phyloP scores from a whole-genome alignment of 2,888 invertebrate species.

The Agriopis marginaria region DNA sequence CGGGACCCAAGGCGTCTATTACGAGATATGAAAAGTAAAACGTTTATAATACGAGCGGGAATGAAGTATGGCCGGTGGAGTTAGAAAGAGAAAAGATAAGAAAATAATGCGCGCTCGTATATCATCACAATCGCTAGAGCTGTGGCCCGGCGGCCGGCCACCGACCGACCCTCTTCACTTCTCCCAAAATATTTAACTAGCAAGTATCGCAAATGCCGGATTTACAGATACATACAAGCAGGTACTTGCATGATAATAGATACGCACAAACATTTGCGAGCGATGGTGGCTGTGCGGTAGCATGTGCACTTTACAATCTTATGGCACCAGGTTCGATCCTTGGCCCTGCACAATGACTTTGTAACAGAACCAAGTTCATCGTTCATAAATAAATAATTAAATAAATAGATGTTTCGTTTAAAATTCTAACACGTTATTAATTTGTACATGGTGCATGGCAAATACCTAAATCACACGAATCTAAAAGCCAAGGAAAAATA shows the following conservation, averaged over 20 bases:
- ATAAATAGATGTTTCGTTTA: too few relatives aligned
- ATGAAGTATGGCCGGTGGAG: conserved; percentile 83
- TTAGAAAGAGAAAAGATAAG: conserved; percentile 85
- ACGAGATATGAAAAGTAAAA: conserved; percentile 82
- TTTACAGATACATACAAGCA: conserved; percentile 11
- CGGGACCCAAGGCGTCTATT: conserved; percentile 70
- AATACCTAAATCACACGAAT: too few relatives aligned
- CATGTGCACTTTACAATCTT: too few relatives aligned
- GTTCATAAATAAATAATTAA: too few relatives aligned
- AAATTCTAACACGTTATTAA: too few relatives aligned
- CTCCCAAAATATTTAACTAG: conserved; percentile 77
- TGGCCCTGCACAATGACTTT: too few relatives aligned
- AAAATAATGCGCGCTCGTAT: conserved; percentile 85
- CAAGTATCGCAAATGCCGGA: conserved; percentile 31
- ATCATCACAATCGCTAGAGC: conserved; percentile 85
- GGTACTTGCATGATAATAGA: neutral
- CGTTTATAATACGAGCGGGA: conserved; percentile 79
- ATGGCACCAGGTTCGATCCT: too few relatives aligned
- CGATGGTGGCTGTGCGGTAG: too few relatives aligned
- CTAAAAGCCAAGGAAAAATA: too few relatives aligned
- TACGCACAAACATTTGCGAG: neutral
- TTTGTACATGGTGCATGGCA: too few relatives aligned
- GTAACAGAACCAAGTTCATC: too few relatives aligned
- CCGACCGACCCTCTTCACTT: conserved; percentile 79
- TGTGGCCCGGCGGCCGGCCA: conserved; percentile 74